Evolutionary conservation across 2,888 invertebrate genomes (phyloP).

Genomic region (Parelbella ahira): DNA sequence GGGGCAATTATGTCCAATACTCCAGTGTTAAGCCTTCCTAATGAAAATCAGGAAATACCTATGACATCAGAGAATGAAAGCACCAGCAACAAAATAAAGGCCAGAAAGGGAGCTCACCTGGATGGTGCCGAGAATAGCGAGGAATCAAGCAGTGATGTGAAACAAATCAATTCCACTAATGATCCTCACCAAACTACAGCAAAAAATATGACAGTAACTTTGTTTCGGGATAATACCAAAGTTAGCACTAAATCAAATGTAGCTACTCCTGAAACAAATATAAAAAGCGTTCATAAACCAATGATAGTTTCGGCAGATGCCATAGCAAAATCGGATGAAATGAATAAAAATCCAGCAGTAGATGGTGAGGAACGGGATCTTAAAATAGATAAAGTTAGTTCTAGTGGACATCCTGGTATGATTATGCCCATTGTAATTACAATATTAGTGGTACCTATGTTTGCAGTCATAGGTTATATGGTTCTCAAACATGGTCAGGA

Average conservation of each 20-base stretch:
- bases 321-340: slow-evolving; percentile 41
- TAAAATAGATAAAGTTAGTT: slow-evolving; percentile 35
- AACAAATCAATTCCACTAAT: slow-evolving; percentile 21
- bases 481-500: slow-evolving; percentile 86
- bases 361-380: slow-evolving; percentile 28
- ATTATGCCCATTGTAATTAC: slow-evolving; percentile 87
- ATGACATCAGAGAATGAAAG: slow-evolving; percentile 45
- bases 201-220: slow-evolving; percentile 27
- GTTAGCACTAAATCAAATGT: background rate
- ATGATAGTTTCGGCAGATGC: slow-evolving; percentile 48
- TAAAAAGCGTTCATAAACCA: slow-evolving; percentile 48
- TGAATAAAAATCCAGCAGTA: slow-evolving; percentile 27
- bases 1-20: slow-evolving; percentile 44
- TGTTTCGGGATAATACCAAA: too few species aligned
- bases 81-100: slow-evolving; percentile 42
- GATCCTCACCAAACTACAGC: slow-evolving; percentile 9
- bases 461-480: slow-evolving; percentile 84
- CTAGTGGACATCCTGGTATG: slow-evolving; percentile 80
- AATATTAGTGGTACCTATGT: slow-evolving; percentile 87
- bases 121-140: slow-evolving; percentile 26
- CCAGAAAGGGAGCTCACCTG: slow-evolving; percentile 36
- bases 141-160: slow-evolving; percentile 14
- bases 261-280: slow-evolving; percentile 23
- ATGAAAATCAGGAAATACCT: slow-evolving; percentile 40
- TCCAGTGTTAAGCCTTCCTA: slow-evolving; percentile 38